Conservation (phyloP, 2,797 vertebrate genomes). For the Coreius guichenoti region DNA sequence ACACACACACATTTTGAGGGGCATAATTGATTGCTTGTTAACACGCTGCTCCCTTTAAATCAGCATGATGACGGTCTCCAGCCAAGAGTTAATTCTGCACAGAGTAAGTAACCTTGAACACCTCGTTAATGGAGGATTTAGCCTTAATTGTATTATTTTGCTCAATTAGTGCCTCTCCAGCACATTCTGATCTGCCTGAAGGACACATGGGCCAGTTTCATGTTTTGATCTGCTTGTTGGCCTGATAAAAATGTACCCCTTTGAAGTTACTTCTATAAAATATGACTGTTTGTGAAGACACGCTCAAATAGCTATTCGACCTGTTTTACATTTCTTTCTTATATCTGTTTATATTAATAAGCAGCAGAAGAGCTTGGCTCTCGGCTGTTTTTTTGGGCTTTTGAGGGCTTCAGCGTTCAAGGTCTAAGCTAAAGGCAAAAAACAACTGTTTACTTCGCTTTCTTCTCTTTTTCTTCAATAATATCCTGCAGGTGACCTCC, state of each 20-base stretch:
- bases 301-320: not conserved
- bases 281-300: conserved; percentile 12
- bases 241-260: conserved; percentile 8
- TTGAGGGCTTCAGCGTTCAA: not conserved
- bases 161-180: conserved; percentile 50
- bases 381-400: not conserved
- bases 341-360: conserved; percentile 1
- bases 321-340: conserved; percentile 16
- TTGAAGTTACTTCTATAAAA: conserved; percentile 7
- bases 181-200: conserved; percentile 41
- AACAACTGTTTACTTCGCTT: not conserved
- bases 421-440: not conserved
- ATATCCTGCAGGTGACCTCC: conserved; percentile 19
- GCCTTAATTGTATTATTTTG: conserved; percentile 57
- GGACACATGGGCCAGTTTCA: conserved; percentile 39
- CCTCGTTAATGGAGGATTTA: conserved; percentile 45
- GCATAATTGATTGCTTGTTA: conserved; percentile 59
- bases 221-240: conserved; percentile 40
- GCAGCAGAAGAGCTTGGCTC: not conserved
- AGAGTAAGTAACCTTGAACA: conserved; percentile 60
- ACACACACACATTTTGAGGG: conserved; percentile 11
- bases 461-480: conserved; percentile 37
- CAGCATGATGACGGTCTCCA: conserved; percentile 56
- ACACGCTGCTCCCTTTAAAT: conserved; percentile 52
- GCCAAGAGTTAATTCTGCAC: conserved; percentile 57